Conservation (phyloP, 2,113 vertebrate species). For the Siniperca knerii region DNA sequence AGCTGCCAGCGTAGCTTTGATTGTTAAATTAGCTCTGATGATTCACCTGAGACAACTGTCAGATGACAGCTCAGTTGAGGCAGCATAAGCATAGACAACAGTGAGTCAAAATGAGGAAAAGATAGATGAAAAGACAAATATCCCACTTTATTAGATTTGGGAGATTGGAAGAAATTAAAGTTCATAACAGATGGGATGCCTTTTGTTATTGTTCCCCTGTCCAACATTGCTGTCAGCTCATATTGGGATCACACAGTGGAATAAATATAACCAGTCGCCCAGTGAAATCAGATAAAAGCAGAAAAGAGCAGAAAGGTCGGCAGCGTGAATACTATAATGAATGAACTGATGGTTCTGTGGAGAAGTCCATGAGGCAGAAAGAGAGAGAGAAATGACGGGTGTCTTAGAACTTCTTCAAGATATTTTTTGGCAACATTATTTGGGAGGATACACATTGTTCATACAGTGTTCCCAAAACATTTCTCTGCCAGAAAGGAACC, state of each 20-base stretch:
- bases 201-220: not conserved
- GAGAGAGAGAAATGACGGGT: not conserved
- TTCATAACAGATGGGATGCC: not conserved
- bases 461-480: not conserved
- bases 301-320: conserved; percentile 19
- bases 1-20: not conserved
- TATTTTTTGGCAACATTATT: not conserved
- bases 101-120: not conserved
- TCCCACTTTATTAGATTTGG: conserved; percentile 37
- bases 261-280: not conserved
- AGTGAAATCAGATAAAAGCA: conserved; percentile 20
- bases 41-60: not conserved
- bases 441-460: not conserved
- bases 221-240: conserved; percentile 14
- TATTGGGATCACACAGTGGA: conserved; percentile 21
- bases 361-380: not conserved
- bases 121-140: conserved; percentile 12
- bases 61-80: not conserved
- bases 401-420: not conserved
- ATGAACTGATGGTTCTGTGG: not conserved
- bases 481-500: not conserved
- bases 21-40: not conserved
- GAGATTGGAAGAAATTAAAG: not conserved
- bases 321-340: not conserved
- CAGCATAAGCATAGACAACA: not conserved